Evolutionary conservation across 30 jellyfish, hydroid and myxozoan species (phyloP).

Genomic region (Chrysaora quinquecirrha): DNA sequence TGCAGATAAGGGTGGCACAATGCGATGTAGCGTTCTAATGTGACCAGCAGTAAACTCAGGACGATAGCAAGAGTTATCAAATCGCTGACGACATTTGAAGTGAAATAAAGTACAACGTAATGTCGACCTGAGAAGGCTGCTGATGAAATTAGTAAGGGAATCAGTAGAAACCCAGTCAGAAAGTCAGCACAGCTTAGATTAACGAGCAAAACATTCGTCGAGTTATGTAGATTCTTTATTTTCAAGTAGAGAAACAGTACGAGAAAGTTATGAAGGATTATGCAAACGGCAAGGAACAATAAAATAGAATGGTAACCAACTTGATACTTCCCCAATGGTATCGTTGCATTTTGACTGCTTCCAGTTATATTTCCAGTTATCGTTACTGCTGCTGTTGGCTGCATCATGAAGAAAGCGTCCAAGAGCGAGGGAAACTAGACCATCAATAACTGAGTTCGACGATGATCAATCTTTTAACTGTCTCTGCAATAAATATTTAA

Average conservation of each 20-base stretch:
- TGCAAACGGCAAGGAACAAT: constrained; percentile 35
- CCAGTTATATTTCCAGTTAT: background rate
- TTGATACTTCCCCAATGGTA: background rate
- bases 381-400: background rate
- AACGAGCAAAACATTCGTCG: constrained; percentile 37
- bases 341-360: background rate
- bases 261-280: constrained; percentile 51
- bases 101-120: constrained; percentile 21
- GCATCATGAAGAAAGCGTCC: too few relatives aligned
- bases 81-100: constrained; percentile 55
- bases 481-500: too few relatives aligned
- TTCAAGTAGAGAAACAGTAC: constrained; percentile 41
- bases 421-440: too few relatives aligned
- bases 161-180: constrained; percentile 57
- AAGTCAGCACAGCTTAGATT: constrained; percentile 54
- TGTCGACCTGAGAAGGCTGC: constrained; percentile 46
- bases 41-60: constrained; percentile 33
- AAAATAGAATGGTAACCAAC: constrained; percentile 59
- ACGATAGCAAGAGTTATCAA: constrained; percentile 44
- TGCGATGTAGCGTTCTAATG: constrained; percentile 60
- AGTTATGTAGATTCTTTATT: constrained; percentile 33
- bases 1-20: constrained; percentile 64
- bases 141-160: constrained; percentile 43
- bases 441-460: too few relatives aligned
- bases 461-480: too few relatives aligned